phyloP scores from a whole-genome alignment of 2,113 vertebrate species.

The Anas platyrhynchos region DNA sequence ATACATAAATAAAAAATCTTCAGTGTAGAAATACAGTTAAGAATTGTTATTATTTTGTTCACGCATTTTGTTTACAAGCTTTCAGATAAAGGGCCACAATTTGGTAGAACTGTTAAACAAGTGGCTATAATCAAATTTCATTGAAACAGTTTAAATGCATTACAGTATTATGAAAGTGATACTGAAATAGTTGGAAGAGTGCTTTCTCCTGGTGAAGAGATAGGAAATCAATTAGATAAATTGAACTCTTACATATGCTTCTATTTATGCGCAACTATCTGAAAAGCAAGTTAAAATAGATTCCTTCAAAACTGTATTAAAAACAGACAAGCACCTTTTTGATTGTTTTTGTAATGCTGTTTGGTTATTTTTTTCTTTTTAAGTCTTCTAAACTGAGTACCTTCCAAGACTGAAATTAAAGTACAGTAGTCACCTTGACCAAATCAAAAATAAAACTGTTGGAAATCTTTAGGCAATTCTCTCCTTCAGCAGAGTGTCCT shows the following conservation, averaged over 20 bases:
- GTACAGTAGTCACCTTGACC: background rate
- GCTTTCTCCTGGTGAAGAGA: background rate
- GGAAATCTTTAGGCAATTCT: background rate
- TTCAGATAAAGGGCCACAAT: background rate
- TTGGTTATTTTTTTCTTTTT: background rate
- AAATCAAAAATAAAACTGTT: background rate
- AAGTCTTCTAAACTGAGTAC: background rate
- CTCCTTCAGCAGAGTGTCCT: background rate
- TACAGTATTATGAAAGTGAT: background rate
- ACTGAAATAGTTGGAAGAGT: background rate
- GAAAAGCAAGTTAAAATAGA: background rate
- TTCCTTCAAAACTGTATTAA: background rate
- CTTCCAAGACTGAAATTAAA: background rate
- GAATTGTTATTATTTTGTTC: background rate
- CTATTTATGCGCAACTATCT: background rate
- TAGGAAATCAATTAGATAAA: background rate
- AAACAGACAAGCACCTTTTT: rapidly evolving
- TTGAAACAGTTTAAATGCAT: background rate
- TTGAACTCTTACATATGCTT: background rate
- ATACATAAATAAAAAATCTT: background rate
- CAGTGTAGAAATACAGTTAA: background rate
- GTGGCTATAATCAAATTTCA: background rate
- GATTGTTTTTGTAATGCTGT: rapidly evolving
- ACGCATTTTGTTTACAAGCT: background rate
- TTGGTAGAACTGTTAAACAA: background rate